Evolutionary conservation across 2,113 vertebrate genomes (phyloP).

Genomic region (Muscicapa adusta): DNA sequence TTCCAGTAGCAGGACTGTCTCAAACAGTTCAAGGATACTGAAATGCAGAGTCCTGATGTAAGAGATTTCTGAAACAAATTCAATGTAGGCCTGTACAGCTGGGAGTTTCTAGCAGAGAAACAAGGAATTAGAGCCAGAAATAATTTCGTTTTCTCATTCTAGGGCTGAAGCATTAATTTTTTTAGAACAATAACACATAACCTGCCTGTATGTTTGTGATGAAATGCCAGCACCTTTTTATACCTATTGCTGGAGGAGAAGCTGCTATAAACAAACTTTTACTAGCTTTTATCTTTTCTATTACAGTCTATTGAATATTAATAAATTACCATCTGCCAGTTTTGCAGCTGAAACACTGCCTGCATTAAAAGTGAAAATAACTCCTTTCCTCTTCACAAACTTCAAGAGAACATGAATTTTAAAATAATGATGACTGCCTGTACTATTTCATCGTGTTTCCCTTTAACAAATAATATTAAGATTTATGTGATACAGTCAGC

Average conservation of each 20-base stretch:
- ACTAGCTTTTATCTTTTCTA: conserved; percentile 7
- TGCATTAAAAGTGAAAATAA: conserved; percentile 24
- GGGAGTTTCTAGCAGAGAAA: neutral
- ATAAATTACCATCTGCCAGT: conserved; percentile 21
- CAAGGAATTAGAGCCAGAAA: neutral
- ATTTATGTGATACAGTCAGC: conserved; percentile 42
- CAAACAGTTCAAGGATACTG: neutral
- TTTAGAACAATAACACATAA: neutral
- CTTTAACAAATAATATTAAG: conserved; percentile 37
- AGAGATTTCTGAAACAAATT: neutral
- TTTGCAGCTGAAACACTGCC: neutral
- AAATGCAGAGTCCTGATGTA: neutral
- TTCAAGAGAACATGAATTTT: neutral
- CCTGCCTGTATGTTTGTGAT: neutral
- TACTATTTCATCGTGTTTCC: neutral
- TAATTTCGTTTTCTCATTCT: neutral
- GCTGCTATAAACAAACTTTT: neutral
- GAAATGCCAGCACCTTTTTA: neutral
- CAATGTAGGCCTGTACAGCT: neutral
- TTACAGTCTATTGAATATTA: conserved; percentile 23
- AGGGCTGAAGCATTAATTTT: neutral
- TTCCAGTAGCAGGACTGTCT: neutral
- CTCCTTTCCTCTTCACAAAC: neutral
- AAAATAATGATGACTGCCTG: neutral
- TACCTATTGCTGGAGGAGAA: neutral